phyloP scores from a whole-genome alignment of 2,888 invertebrate genomes.

The Cryptophagus acutangulus region DNA sequence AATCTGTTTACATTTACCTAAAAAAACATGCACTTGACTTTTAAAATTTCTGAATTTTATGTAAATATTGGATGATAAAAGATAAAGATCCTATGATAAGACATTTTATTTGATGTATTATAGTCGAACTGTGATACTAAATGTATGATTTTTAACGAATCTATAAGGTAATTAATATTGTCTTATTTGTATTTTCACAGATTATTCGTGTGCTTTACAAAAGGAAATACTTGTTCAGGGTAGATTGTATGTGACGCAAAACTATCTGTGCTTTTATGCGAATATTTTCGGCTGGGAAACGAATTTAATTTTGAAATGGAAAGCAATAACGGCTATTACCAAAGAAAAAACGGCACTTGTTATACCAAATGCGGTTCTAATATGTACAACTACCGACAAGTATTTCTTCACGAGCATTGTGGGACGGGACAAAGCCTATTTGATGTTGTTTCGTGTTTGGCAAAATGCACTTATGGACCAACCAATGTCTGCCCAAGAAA shows the following conservation, averaged over 20 bases:
- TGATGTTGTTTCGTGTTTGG: constrained; percentile 95
- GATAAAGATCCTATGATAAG: no score
- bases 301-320: constrained; percentile 75
- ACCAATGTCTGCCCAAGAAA: constrained; percentile 74
- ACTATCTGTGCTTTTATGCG: constrained; percentile 94
- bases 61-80: no score
- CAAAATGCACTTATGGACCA: constrained; percentile 92
- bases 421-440: constrained; percentile 88
- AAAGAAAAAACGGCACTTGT: constrained; percentile 92
- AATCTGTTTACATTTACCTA: no score
- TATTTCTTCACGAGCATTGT: constrained; percentile 94
- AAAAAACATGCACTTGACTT: no score
- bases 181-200: constrained; percentile 52
- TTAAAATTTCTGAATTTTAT: no score
- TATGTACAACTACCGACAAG: constrained; percentile 76
- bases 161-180: constrained; percentile 10
- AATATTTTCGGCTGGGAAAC: constrained; percentile 98
- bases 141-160: constrained; percentile 1
- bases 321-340: constrained; percentile 87
- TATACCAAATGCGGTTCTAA: constrained; percentile 93
- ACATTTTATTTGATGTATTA: no score
- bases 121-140: no score
- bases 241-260: constrained; percentile 90
- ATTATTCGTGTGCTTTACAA: constrained; percentile 96
- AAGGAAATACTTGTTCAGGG: constrained; percentile 95